Evolutionary conservation across 2,888 invertebrate genomes (phyloP).

Genomic region (Subacronicta megacephala): DNA sequence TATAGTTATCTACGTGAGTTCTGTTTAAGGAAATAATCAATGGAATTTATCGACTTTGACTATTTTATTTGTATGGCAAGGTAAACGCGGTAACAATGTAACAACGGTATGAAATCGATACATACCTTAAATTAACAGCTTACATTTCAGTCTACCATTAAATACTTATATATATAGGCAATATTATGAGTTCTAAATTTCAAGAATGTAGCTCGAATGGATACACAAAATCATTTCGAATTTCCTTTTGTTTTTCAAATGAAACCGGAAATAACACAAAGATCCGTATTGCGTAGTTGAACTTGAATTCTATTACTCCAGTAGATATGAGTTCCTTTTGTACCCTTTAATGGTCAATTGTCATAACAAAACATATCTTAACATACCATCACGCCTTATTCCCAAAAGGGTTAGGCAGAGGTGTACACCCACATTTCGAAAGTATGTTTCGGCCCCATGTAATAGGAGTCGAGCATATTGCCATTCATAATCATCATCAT

Average conservation of each 20-base stretch:
- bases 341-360: neutral
- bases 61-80: constrained; percentile 43
- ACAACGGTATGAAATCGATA: constrained; percentile 48
- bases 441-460: too few relatives aligned
- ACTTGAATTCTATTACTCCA: constrained; percentile 6
- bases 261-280: constrained; percentile 2
- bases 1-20: constrained; percentile 22
- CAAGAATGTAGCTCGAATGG: constrained; percentile 9
- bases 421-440: too few relatives aligned
- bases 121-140: constrained; percentile 47
- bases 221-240: constrained; percentile 9
- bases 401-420: too few relatives aligned
- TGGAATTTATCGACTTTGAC: constrained; percentile 49
- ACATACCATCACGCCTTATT: too few relatives aligned
- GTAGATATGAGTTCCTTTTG: neutral
- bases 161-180: too few relatives aligned
- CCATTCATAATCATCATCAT: too few relatives aligned
- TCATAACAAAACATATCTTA: too few relatives aligned
- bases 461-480: too few relatives aligned
- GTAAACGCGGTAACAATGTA: constrained; percentile 41
- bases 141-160: constrained; percentile 32
- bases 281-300: constrained; percentile 29
- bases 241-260: neutral
- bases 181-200: constrained; percentile 9
- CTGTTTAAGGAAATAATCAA: constrained; percentile 46